phyloP scores from a whole-genome alignment of 1,140 invertebrate species.

The Macrobrachium nipponense region DNA sequence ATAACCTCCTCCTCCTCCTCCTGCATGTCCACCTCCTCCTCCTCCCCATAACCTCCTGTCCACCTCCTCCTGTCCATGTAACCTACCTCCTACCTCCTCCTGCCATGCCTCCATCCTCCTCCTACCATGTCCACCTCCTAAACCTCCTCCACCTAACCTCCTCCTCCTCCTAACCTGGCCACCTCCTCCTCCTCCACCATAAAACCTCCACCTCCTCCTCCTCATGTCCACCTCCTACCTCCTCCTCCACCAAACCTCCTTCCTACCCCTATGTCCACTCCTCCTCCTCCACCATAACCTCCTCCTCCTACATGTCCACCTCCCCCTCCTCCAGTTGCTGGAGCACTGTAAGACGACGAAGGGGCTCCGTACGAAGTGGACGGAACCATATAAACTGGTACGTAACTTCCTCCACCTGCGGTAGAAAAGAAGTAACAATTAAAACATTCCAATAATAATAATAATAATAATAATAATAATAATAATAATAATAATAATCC shows the following conservation, averaged over 20 bases:
- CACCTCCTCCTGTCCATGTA: neutral
- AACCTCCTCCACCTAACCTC: neutral
- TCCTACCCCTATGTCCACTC: neutral
- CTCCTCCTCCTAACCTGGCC: neutral
- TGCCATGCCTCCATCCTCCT: too few relatives aligned
- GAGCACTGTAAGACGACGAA: too few relatives aligned
- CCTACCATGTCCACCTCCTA: neutral
- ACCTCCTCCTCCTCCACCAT: neutral
- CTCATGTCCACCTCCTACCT: neutral
- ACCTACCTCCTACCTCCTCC: neutral
- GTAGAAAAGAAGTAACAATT: too few relatives aligned
- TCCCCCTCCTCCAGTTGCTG: neutral
- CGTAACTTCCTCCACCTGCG: neutral
- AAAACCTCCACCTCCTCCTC: neutral
- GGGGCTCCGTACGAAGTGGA: neutral
- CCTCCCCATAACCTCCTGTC: neutral
- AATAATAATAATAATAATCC: too few relatives aligned
- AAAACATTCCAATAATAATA: too few relatives aligned
- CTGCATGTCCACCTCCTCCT: neutral
- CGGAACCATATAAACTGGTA: neutral
- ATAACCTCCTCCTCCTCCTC: neutral
- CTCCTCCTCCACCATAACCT: neutral
- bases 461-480: too few relatives aligned
- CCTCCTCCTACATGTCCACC: neutral
- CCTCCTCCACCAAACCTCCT: neutral